Conservation (phyloP, 2,113 vertebrate genomes). For the Erythrolamprus reginae region DNA sequence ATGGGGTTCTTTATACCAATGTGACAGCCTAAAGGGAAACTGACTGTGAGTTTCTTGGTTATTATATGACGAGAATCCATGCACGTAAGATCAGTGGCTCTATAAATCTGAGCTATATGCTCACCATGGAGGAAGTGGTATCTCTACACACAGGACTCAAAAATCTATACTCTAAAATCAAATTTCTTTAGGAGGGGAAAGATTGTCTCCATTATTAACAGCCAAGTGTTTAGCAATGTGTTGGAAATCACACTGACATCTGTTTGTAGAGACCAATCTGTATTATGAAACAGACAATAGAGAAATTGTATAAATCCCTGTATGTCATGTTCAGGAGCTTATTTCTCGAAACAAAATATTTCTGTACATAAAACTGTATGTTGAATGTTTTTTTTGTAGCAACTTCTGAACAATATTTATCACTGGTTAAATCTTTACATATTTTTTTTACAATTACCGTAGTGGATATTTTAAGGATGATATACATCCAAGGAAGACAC, state of each 20-base stretch:
- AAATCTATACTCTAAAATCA: not conserved
- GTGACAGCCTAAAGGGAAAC: not conserved
- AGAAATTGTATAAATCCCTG: not conserved
- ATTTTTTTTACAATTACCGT: not conserved
- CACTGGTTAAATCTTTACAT: not conserved
- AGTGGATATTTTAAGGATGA: not conserved
- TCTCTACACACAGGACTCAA: not conserved
- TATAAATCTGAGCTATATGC: not conserved
- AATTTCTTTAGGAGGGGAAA: not conserved
- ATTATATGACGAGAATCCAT: not conserved
- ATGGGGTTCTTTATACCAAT: not conserved
- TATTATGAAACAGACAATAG: not conserved
- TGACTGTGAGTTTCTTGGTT: not conserved
- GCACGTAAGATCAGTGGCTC: not conserved
- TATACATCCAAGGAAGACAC: not conserved
- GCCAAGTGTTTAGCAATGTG: not conserved
- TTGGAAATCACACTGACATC: not conserved
- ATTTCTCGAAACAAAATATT: not conserved
- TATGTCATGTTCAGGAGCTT: not conserved
- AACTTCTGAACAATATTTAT: not conserved
- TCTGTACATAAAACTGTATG: not conserved
- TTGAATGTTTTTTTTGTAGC: not conserved
- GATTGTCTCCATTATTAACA: not conserved
- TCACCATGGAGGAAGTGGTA: not conserved
- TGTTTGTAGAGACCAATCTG: not conserved